Evolutionary conservation across 2,888 invertebrate species (phyloP).

Genomic region (Thecophora atra): DNA sequence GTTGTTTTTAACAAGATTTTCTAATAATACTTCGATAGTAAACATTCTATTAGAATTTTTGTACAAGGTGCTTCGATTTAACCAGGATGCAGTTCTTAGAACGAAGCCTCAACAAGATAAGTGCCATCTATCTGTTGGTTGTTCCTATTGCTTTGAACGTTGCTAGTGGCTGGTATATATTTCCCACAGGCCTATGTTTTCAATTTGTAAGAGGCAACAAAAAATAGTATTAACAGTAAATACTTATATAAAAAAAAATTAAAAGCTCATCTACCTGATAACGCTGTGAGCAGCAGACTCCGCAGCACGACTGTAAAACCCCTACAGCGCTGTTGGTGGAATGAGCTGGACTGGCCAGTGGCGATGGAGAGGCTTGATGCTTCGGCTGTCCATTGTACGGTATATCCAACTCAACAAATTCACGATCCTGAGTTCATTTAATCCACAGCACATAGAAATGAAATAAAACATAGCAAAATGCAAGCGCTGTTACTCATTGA

Average conservation of each 20-base stretch:
- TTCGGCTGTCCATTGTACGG: constrained; percentile 94
- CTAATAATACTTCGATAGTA: too few relatives aligned
- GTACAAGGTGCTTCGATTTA: too few relatives aligned
- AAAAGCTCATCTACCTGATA: constrained; percentile 74
- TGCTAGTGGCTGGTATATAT: constrained; percentile 86
- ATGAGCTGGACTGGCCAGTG: constrained; percentile 86
- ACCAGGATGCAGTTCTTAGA: constrained; percentile 67
- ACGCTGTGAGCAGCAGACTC: constrained; percentile 85
- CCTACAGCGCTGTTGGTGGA: constrained; percentile 78
- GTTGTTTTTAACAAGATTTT: too few relatives aligned
- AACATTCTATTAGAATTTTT: too few relatives aligned
- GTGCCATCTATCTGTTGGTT: constrained; percentile 86
- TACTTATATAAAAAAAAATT: too few relatives aligned
- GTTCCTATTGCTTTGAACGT: constrained; percentile 81
- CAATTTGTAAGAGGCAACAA: too few relatives aligned
- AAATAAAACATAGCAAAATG: constrained; percentile 31
- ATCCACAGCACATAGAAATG: constrained; percentile 21
- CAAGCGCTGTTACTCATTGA: not conserved
- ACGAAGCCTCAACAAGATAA: constrained; percentile 85
- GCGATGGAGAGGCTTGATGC: constrained; percentile 88
- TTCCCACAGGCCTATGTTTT: constrained; percentile 84
- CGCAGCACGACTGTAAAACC: constrained; percentile 83
- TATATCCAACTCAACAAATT: constrained; percentile 95
- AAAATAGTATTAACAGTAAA: not conserved
- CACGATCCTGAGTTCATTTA: constrained; percentile 78